Conservation (phyloP, 2,113 vertebrate genomes). For the Haemorhous mexicanus region DNA sequence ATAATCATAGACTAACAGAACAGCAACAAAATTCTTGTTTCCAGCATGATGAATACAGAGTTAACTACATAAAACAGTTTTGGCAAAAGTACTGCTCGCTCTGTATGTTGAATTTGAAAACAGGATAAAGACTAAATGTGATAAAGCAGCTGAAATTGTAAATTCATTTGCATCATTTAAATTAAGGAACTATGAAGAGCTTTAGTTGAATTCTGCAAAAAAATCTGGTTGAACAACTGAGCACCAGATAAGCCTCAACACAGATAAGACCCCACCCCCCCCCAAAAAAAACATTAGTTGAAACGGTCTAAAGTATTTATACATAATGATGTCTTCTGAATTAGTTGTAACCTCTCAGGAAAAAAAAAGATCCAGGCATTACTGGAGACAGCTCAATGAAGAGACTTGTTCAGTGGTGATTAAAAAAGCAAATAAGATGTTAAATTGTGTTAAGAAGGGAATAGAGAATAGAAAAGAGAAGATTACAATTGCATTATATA, state of each 20-base stretch:
- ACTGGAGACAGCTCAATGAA: conserved; percentile 43
- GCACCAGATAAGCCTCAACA: background rate
- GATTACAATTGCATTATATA: conserved; percentile 53
- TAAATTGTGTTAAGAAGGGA: conserved; percentile 39
- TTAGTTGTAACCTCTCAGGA: conserved; percentile 18
- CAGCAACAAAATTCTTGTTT: background rate
- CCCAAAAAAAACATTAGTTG: background rate
- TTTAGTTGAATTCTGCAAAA: conserved; percentile 13
- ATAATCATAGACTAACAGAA: background rate
- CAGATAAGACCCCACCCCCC: background rate
- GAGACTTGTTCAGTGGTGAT: conserved; percentile 23
- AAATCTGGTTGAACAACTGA: background rate
- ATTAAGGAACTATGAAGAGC: background rate
- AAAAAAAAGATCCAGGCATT: conserved; percentile 30
- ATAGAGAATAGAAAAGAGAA: conserved; percentile 35
- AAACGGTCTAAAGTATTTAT: conserved; percentile 40
- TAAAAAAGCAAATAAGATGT: conserved; percentile 55
- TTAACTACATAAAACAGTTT: conserved; percentile 4
- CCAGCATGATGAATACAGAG: background rate
- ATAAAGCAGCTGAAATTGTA: conserved; percentile 25
- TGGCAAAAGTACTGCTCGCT: background rate
- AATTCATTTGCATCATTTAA: conserved; percentile 17
- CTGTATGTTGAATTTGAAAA: conserved; percentile 1
- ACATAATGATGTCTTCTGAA: background rate
- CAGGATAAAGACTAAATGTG: background rate